Evolutionary conservation across 1,140 invertebrate species (phyloP).

Genomic region (Cyphomyrmex costatus): DNA sequence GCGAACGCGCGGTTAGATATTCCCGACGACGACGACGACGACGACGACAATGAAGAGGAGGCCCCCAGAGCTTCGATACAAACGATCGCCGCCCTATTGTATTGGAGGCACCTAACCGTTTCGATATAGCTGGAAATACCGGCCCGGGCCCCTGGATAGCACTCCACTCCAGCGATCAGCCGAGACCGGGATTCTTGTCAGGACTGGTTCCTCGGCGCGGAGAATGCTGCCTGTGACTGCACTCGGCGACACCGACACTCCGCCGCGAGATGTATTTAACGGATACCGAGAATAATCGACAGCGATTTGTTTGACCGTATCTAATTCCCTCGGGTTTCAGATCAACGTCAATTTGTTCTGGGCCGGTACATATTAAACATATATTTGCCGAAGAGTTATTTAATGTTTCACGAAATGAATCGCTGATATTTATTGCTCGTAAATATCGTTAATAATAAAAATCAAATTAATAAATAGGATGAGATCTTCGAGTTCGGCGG

Average conservation of each 20-base stretch:
- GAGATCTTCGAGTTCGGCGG: not conserved
- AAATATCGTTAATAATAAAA: no score
- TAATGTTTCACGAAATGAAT: not conserved
- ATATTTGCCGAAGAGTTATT: not conserved
- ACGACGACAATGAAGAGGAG: constrained; percentile 23
- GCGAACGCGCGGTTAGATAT: constrained; percentile 76
- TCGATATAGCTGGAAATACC: constrained; percentile 74
- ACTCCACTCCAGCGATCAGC: constrained; percentile 57
- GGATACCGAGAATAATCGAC: constrained; percentile 58
- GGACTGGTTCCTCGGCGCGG: constrained; percentile 67
- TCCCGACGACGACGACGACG: constrained; percentile 56
- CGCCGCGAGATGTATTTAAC: constrained; percentile 48
- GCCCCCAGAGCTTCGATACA: constrained; percentile 76
- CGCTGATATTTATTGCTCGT: constrained; percentile 14
- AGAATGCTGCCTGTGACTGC: constrained; percentile 60
- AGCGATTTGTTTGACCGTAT: constrained; percentile 57
- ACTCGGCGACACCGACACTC: constrained; percentile 26
- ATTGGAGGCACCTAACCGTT: constrained; percentile 70
- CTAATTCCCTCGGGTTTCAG: constrained; percentile 29
- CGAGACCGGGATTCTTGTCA: constrained; percentile 71
- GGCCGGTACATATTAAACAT: not conserved
- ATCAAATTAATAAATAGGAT: constrained; percentile 38
- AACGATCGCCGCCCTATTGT: constrained; percentile 84
- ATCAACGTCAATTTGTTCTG: constrained; percentile 46
- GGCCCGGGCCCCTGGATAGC: constrained; percentile 54